phyloP scores from a whole-genome alignment of 2,888 invertebrate genomes.

The Hermodice carunculata region DNA sequence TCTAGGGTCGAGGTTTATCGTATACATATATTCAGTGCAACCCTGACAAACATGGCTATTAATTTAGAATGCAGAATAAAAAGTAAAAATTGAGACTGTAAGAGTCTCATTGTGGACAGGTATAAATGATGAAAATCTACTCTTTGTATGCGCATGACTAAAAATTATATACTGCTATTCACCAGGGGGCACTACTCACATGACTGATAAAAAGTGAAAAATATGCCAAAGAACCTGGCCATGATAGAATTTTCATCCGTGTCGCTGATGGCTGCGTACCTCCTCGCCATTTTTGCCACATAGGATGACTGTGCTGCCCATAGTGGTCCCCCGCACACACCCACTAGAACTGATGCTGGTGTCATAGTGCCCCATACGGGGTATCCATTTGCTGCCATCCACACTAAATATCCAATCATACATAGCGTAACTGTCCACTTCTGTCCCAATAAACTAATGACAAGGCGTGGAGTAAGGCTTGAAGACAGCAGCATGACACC shows the following conservation, averaged over 20 bases:
- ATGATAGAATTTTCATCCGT: constrained; percentile 90
- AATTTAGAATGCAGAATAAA: no score
- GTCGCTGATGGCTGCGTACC: constrained; percentile 86
- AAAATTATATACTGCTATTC: no score
- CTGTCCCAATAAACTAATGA: constrained; percentile 43
- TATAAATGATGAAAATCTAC: no score
- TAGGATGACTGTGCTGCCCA: constrained; percentile 99
- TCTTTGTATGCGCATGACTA: no score
- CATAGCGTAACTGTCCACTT: constrained; percentile 96
- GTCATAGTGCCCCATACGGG: constrained; percentile 78
- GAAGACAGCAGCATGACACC: constrained; percentile 94
- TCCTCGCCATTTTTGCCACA: constrained; percentile 83
- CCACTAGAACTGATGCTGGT: constrained; percentile 88
- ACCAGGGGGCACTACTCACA: no score
- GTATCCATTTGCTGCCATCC: constrained; percentile 90
- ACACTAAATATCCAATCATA: constrained; percentile 93
- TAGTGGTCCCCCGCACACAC: constrained; percentile 95
- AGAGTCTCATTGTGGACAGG: no score
- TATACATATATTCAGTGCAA: no score
- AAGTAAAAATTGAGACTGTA: no score
- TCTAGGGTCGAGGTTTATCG: no score
- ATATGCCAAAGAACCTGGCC: constrained; percentile 97
- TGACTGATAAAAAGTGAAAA: constrained; percentile 98
- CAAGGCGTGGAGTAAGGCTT: constrained; percentile 79
- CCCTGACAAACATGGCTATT: no score